Evolutionary conservation across 2,888 invertebrate genomes (phyloP).

Genomic region (Gortyna flavago): DNA sequence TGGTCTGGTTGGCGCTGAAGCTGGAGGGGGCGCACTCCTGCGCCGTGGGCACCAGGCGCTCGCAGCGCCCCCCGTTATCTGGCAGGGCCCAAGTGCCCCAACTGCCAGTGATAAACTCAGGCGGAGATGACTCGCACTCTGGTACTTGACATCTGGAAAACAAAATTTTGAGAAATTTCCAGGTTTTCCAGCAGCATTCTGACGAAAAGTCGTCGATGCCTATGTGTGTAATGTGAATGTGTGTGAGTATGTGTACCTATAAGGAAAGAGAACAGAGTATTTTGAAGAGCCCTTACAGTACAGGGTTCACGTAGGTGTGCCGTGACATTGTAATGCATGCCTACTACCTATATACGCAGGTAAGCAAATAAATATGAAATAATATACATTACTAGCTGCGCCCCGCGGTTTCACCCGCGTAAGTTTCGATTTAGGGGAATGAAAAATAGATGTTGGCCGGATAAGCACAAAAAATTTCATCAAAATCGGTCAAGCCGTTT

Average conservation of each 20-base stretch:
- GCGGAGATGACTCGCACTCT: conserved; percentile 81
- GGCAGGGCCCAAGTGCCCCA: conserved; percentile 85
- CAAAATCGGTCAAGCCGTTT: too few species aligned
- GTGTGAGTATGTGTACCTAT: neutral
- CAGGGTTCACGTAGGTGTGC: too few species aligned
- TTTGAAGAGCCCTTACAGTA: too few species aligned
- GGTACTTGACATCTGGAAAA: conserved; percentile 82
- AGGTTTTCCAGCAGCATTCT: neutral
- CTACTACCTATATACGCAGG: too few species aligned
- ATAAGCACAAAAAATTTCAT: too few species aligned
- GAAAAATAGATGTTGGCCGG: too few species aligned
- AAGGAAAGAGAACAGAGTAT: too few species aligned
- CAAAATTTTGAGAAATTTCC: neutral
- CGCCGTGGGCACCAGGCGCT: conserved; percentile 71
- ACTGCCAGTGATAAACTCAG: conserved; percentile 70
- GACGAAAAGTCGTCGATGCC: neutral
- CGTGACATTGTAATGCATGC: too few species aligned
- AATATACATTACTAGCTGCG: neutral
- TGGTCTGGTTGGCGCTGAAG: conserved; percentile 76
- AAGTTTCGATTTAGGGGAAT: too few species aligned
- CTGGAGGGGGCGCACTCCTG: conserved; percentile 73
- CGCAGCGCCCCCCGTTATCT: conserved; percentile 75
- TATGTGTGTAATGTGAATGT: neutral
- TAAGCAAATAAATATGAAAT: neutral
- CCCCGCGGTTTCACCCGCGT: too few species aligned